Percentiles rank a stretch among this genome's conserved stretches.
These are phyloP conservation scores for Nibea coibor DNA, from an alignment of 2,113 vertebrate genomes.

Conservation along the genomic window DNA sequence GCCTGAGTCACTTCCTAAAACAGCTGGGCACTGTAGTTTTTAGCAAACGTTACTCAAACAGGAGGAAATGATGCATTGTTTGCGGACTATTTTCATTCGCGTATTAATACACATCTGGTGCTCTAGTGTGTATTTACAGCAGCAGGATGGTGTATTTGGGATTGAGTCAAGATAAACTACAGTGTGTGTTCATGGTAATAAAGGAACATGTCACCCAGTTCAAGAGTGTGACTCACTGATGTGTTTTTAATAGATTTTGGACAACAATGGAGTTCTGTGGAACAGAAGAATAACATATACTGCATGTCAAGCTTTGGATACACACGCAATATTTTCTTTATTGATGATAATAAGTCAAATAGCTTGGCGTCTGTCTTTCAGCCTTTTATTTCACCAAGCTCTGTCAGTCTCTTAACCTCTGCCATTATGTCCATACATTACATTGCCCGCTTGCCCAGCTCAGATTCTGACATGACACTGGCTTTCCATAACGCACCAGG, in stretches of 20 bases:
- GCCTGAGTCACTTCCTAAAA: no score
- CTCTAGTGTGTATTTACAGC: background rate
- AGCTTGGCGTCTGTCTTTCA: no score
- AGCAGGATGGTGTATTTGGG: background rate
- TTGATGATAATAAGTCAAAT: background rate
- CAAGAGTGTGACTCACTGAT: no score
- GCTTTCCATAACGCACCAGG: no score
- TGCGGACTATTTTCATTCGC: background rate
- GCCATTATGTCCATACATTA: no score
- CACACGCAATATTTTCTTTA: background rate
- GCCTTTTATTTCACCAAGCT: no score
- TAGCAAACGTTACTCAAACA: background rate
- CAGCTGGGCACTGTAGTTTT: background rate
- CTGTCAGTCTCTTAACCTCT: no score
- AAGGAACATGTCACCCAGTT: no score
- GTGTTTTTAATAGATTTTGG: no score
- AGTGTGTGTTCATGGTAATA: no score
- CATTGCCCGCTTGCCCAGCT: no score
- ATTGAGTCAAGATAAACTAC: background rate
- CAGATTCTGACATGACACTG: no score
- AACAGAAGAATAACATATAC: background rate
- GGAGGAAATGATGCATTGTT: background rate
- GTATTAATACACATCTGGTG: background rate
- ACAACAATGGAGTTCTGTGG: background rate
- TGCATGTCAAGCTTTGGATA: background rate